phyloP scores from a whole-genome alignment of 2,888 invertebrate genomes.

The Dromius quadrimaculatus region DNA sequence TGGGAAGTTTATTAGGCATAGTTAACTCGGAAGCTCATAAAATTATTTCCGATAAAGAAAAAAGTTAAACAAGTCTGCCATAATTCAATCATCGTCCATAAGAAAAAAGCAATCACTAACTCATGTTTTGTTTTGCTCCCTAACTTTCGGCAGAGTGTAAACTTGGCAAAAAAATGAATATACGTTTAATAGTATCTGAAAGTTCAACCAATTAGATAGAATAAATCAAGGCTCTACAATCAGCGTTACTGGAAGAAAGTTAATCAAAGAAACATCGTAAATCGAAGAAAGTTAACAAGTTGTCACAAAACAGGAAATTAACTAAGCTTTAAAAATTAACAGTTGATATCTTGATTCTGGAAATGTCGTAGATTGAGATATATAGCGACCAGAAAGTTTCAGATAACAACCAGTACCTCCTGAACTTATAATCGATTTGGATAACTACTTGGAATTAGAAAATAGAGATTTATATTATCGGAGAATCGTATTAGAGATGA shows the following conservation, averaged over 20 bases:
- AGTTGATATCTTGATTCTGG: constrained; percentile 46
- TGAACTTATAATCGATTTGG: too few species aligned
- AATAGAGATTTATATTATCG: too few species aligned
- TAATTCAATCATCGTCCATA: constrained; percentile 22
- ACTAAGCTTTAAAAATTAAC: constrained; percentile 37
- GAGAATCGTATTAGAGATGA: too few species aligned
- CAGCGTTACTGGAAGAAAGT: constrained; percentile 7
- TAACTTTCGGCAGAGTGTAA: too few species aligned
- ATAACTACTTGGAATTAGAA: too few species aligned
- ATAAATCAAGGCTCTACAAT: constrained; percentile 19
- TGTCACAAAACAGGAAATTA: constrained; percentile 45
- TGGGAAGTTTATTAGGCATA: not conserved
- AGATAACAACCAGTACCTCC: too few species aligned
- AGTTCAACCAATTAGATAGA: constrained; percentile 28
- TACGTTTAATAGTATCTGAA: constrained; percentile 26
- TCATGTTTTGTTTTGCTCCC: constrained; percentile 26
- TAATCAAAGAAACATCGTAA: constrained; percentile 33
- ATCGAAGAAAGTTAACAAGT: constrained; percentile 37
- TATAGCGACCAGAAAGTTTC: too few species aligned
- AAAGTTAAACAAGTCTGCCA: constrained; percentile 28
- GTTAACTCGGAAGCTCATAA: constrained; percentile 4
- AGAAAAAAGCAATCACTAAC: constrained; percentile 17
- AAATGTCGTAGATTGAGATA: too few species aligned
- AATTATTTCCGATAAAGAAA: constrained; percentile 6
- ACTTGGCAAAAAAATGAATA: too few species aligned